phyloP scores from a whole-genome alignment of 1,140 invertebrate genomes.

The Penaeus chinensis region DNA sequence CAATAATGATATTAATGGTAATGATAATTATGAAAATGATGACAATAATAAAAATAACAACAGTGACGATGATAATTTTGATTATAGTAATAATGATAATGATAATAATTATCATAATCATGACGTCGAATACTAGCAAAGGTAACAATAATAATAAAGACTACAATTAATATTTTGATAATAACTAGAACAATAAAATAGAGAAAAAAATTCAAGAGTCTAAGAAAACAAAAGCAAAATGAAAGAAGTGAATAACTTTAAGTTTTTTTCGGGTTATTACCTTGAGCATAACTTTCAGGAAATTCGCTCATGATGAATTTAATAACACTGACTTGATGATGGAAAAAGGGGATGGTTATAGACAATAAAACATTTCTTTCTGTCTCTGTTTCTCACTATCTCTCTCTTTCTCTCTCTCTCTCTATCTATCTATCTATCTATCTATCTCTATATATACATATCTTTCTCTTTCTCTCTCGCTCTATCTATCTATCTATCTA shows the following conservation, averaged over 20 bases:
- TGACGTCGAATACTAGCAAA: no score
- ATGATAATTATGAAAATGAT: no score
- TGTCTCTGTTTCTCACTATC: slow-evolving; percentile 1
- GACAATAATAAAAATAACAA: no score
- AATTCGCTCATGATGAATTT: background rate
- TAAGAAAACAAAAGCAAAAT: background rate
- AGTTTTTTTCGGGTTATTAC: no score
- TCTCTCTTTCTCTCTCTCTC: slow-evolving; percentile 13
- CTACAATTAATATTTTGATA: no score
- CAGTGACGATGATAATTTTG: background rate
- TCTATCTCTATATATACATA: background rate
- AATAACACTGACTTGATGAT: background rate
- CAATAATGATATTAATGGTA: no score
- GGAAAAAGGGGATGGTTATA: no score
- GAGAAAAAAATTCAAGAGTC: background rate
- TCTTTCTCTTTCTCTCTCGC: no score
- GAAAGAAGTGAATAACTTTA: no score
- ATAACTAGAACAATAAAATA: background rate
- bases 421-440: slow-evolving; percentile 27
- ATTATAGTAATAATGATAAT: background rate
- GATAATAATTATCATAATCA: no score
- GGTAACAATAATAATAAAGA: no score
- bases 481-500: background rate
- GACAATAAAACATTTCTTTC: background rate
- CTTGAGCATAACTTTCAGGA: no score